Conservation (phyloP, 2,113 vertebrate genomes). For the Ciconia boyciana region DNA sequence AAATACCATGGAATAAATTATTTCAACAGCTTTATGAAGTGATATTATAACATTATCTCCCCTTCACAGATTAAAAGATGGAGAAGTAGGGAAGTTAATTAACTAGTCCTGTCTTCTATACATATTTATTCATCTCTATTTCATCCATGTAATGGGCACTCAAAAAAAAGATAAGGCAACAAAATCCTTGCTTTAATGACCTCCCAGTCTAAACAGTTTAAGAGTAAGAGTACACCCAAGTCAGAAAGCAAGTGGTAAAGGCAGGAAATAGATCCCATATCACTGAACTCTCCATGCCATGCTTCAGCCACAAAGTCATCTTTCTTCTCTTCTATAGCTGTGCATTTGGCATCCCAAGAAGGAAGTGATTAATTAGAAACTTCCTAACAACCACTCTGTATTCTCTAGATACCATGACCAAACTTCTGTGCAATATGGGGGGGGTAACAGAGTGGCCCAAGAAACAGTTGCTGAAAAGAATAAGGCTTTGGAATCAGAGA, state of each 20-base stretch:
- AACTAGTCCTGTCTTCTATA: neutral
- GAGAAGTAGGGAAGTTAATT: neutral
- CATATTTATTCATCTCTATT: neutral
- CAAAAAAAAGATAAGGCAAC: neutral
- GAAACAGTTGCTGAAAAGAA: neutral
- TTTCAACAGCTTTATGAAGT: neutral
- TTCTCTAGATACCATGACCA: neutral
- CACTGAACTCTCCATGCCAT: neutral
- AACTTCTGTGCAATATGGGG: neutral
- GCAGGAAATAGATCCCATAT: neutral
- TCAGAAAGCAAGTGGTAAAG: neutral
- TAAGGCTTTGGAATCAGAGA: neutral
- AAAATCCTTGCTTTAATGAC: neutral
- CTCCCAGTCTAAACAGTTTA: neutral
- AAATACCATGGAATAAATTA: neutral
- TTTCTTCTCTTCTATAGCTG: constrained; percentile 12
- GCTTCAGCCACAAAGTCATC: constrained; percentile 9
- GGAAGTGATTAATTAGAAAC: neutral
- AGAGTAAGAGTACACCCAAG: neutral
- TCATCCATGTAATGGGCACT: neutral
- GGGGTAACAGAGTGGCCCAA: neutral
- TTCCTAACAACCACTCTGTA: neutral
- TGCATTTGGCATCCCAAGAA: neutral
- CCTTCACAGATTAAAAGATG: neutral
- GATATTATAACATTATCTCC: neutral